Percentiles rank a stretch among this genome's conserved stretches.
Evolutionary conservation across 1,140 invertebrate species (phyloP).

Genomic region (Cheumatopsyche charites): DNA sequence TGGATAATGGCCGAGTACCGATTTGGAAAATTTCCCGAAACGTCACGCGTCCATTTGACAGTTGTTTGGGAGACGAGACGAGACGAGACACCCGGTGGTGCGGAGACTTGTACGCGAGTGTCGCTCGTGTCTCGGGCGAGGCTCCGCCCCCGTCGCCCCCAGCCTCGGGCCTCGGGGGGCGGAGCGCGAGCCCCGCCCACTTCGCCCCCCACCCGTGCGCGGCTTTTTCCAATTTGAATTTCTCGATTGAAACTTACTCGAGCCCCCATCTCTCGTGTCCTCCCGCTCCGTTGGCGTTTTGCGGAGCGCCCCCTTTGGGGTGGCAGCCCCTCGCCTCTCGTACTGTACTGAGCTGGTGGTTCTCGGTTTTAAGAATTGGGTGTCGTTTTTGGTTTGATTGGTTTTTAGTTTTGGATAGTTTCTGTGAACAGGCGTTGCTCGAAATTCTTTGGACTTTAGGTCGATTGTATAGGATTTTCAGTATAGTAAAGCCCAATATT

Average conservation of each 20-base stretch:
- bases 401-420: too few species aligned
- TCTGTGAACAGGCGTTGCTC: too few species aligned
- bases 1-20: background rate
- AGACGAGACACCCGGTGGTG: conserved; percentile 5
- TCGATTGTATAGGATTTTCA: too few species aligned
- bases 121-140: conserved; percentile 2
- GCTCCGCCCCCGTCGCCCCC: conserved; percentile 10
- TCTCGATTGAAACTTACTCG: conserved; percentile 14
- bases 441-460: too few species aligned
- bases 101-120: conserved; percentile 43
- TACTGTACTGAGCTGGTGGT: background rate
- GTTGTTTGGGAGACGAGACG: background rate
- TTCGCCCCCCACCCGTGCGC: background rate
- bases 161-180: conserved; percentile 1
- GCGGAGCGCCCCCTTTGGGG: background rate
- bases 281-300: too few species aligned
- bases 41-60: conserved; percentile 16
- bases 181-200: background rate
- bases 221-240: conserved; percentile 25
- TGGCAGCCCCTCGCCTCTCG: background rate
- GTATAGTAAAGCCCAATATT: too few species aligned
- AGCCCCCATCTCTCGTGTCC: too few species aligned
- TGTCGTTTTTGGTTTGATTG: too few species aligned
- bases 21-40: too few species aligned
- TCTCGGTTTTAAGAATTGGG: too few species aligned